phyloP scores from a whole-genome alignment of 2,797 vertebrate genomes.

The Hypotaenidia philippensis region DNA sequence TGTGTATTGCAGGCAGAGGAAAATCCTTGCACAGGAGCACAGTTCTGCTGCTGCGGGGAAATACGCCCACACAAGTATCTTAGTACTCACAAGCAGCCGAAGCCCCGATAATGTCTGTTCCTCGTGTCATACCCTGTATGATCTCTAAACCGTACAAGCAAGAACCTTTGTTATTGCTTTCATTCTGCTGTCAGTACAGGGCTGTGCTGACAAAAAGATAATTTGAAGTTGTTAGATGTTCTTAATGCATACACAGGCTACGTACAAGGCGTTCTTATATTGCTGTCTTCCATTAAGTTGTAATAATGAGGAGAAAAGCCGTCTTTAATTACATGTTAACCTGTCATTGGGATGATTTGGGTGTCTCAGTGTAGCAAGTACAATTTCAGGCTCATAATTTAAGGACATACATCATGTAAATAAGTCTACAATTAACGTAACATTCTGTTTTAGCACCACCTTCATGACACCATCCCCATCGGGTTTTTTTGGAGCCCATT shows the following conservation, averaged over 20 bases:
- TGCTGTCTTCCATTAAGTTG: slow-evolving; percentile 21
- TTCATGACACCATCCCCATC: neutral
- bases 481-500: neutral
- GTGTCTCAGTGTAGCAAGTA: neutral
- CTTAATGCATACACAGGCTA: neutral
- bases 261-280: neutral
- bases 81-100: neutral
- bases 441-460: neutral
- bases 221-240: slow-evolving; percentile 44
- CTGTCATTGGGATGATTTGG: slow-evolving; percentile 17
- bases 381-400: slow-evolving; percentile 14
- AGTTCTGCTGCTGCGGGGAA: neutral
- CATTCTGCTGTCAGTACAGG: slow-evolving; percentile 1
- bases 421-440: neutral
- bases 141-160: slow-evolving; percentile 19
- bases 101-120: neutral
- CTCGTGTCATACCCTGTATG: neutral
- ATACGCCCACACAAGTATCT: neutral
- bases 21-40: neutral
- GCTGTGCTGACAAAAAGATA: slow-evolving; percentile 6
- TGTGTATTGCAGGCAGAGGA: neutral
- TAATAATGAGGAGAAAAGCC: slow-evolving; percentile 13
- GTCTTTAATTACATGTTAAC: slow-evolving; percentile 35
- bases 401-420: neutral
- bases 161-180: slow-evolving; percentile 9